Evolutionary conservation across 2,113 vertebrate genomes (phyloP).

Genomic region (Phalacrocorax aristotelis): DNA sequence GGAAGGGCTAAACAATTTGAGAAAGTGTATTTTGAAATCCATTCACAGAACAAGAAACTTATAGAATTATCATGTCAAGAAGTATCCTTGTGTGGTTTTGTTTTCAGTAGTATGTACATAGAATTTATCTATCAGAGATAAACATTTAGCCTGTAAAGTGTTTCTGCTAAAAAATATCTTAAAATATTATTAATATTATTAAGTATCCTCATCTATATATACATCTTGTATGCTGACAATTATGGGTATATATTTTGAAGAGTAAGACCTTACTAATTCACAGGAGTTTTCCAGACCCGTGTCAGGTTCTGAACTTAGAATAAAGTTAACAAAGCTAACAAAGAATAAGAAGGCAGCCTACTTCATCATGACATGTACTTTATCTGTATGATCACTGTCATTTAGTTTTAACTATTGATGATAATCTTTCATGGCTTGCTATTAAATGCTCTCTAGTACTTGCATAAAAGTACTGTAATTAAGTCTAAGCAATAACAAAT

Average conservation of each 20-base stretch:
- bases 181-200: neutral
- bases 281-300: neutral
- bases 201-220: neutral
- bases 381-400: neutral
- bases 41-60: neutral
- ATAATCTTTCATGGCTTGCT: neutral
- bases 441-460: neutral
- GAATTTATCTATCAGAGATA: neutral
- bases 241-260: neutral
- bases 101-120: neutral
- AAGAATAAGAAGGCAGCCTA: neutral
- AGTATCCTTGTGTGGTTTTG: neutral
- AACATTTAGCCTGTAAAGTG: neutral
- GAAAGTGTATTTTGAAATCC: neutral
- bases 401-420: neutral
- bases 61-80: neutral
- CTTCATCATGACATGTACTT: neutral
- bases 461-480: neutral
- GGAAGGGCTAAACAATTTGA: neutral
- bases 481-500: neutral
- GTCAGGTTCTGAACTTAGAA: neutral
- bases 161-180: neutral
- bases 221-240: neutral
- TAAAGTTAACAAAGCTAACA: neutral
- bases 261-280: neutral